Percentiles rank a stretch among this genome's conserved stretches.
Conservation (phyloP, 92 coral and sea anemone species). For the Metridium senile region DNA sequence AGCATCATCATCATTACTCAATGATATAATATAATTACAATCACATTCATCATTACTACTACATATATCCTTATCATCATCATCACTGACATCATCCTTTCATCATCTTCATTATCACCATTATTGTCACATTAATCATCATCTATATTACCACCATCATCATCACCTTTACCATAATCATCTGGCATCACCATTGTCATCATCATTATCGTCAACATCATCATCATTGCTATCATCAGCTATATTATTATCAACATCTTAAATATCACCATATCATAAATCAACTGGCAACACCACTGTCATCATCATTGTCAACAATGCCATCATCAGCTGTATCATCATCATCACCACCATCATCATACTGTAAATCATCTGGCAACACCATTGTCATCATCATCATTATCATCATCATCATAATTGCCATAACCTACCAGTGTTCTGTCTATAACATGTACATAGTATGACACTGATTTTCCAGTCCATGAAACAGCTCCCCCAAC, state of each 20-base stretch:
- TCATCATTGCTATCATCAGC: too few relatives aligned
- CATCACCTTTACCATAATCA: not conserved
- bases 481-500: constrained; percentile 97
- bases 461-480: constrained; percentile 98
- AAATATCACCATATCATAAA: not conserved
- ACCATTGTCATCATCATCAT: not conserved
- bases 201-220: not conserved
- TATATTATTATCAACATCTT: not conserved
- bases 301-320: not conserved
- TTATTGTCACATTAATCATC: too few relatives aligned
- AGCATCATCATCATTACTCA: too few relatives aligned
- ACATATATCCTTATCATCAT: not conserved
- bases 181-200: not conserved
- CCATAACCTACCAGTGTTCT: constrained; percentile 76
- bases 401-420: not conserved
- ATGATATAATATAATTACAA: too few relatives aligned
- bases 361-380: too few relatives aligned
- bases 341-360: not conserved
- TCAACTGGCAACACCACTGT: too few relatives aligned
- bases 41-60: not conserved
- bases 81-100: not conserved
- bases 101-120: not conserved
- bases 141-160: not conserved
- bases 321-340: not conserved
- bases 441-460: constrained; percentile 92